Base-by-base conservation (phyloP, 92 coral and sea anemone species). In the Zoanthus gigantus region DNA sequence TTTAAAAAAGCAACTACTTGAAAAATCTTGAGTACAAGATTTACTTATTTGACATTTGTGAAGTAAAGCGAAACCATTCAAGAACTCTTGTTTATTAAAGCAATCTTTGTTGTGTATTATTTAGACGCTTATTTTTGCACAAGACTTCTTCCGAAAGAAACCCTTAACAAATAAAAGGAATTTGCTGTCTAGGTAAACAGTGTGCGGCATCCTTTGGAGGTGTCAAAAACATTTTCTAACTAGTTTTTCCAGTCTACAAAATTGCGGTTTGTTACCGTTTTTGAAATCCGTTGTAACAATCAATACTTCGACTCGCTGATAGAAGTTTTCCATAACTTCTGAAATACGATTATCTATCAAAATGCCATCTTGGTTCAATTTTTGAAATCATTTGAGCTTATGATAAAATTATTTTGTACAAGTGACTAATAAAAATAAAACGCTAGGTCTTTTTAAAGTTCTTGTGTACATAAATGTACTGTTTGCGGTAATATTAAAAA, bases 1-100 rank as follows among this genome's bases (percentile, higher is more conserved):
- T 88, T 78, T 58, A 74, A 78, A 87, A 92, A 88, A 78, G 58
- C 66, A 60, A 13, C 53, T 88, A 78, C 92, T 90, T 82, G 90
- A 85, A 81, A 29, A 81, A 65, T 81, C 65, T 67, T 80, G 85
- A 80, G 17, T 61, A 10, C 44, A 65, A 16, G 85, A 66, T 66
- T 81, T 81, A 73, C 67, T 81, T 65, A 50, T 67, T 81, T 42
- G 85, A 65, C 60, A 45, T 66, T 9, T 14, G 29, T 9, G 29
- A 12, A 17, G 0, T 81, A 28, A 18, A 0, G 52, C 16, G 7
- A 47, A 31, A 16, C 12, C 67, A 15, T 54, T 54, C 6, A 66
- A 58, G 18, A 37, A 11, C 37, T 58, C 23, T 23, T 60, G 23
- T 61, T 44, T 58, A 17, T 28, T 32, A 57, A 76, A 53, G 29